Percentiles rank a stretch among this genome's conserved stretches.
Conservation (phyloP, 2,797 vertebrate species). For the Acrossocheilus fasciatus region DNA sequence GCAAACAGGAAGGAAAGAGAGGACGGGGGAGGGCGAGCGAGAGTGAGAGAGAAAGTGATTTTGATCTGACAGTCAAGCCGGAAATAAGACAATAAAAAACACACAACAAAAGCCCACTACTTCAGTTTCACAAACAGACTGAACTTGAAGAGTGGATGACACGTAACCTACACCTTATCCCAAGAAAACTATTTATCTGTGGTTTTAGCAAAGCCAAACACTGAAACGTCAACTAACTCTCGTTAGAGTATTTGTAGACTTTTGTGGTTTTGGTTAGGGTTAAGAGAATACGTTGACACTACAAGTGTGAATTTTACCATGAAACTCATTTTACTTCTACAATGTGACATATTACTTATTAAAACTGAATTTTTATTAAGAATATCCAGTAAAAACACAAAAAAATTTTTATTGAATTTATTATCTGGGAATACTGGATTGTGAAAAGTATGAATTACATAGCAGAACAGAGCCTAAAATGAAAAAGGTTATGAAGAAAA, state of each 20-base stretch:
- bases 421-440: neutral
- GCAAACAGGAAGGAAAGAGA: conserved; percentile 24
- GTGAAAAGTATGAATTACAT: neutral
- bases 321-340: neutral
- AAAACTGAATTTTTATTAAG: neutral
- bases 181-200: neutral
- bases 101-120: neutral
- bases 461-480: neutral
- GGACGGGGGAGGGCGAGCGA: neutral
- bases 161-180: neutral
- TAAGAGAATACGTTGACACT: neutral
- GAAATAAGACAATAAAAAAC: conserved; percentile 12
- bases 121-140: conserved; percentile 25
- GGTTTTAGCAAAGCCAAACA: neutral
- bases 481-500: neutral
- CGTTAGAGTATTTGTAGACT: no score
- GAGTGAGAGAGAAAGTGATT: conserved; percentile 32
- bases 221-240: neutral
- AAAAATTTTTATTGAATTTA: no score
- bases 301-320: neutral
- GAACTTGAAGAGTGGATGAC: neutral
- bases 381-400: neutral
- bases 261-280: no score
- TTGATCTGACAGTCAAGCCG: conserved; percentile 4
- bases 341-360: neutral